Percentiles rank a stretch among this genome's conserved stretches.
Evolutionary conservation across 2,888 invertebrate species (phyloP).

Genomic region (Eupithecia inturbata): DNA sequence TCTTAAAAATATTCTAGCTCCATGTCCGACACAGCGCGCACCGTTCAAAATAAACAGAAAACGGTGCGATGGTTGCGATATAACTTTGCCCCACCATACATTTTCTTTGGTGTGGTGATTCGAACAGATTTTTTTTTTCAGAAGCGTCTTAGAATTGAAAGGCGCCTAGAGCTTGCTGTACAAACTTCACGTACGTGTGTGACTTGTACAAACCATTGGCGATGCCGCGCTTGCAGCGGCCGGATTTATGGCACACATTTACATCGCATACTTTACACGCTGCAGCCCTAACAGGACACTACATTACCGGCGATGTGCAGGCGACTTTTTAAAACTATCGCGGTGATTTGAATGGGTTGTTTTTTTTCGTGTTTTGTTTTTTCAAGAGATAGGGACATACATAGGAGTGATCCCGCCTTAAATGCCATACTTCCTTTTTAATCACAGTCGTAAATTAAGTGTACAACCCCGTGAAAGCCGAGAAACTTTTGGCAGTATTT

Average conservation of each 20-base stretch:
- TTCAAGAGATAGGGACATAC: neutral
- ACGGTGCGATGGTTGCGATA: neutral
- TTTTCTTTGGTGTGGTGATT: neutral
- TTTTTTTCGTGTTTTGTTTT: neutral
- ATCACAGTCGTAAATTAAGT: no score
- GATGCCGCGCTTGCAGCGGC: constrained; percentile 62
- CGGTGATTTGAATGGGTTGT: neutral
- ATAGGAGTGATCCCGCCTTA: neutral
- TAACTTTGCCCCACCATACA: no score
- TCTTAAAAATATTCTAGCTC: neutral
- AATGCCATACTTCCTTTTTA: no score
- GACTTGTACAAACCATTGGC: constrained; percentile 59
- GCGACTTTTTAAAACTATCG: constrained; percentile 33
- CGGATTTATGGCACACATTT: constrained; percentile 73
- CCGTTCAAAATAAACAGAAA: neutral
- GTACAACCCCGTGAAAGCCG: no score
- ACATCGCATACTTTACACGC: constrained; percentile 74
- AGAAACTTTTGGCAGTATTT: no score
- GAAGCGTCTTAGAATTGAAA: neutral
- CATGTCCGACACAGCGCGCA: neutral
- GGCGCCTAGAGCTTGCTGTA: neutral
- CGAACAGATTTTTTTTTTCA: neutral
- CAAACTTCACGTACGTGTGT: constrained; percentile 41
- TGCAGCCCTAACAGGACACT: constrained; percentile 69
- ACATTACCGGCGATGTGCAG: constrained; percentile 57